phyloP scores from a whole-genome alignment of 2,797 vertebrate species.

The Borostomias antarcticus region DNA sequence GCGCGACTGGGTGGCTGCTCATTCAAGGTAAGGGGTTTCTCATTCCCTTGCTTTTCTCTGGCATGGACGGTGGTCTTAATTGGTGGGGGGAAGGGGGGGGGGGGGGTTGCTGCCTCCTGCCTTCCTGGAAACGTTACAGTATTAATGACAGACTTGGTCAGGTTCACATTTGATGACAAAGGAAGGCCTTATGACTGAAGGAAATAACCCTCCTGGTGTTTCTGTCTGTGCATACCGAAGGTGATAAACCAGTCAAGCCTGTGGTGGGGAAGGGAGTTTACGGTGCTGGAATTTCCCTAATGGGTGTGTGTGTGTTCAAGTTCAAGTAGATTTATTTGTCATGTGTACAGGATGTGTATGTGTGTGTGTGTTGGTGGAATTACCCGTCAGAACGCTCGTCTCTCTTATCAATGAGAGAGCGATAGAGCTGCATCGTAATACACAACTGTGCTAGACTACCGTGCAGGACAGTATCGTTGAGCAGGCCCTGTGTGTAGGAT shows the following conservation, averaged over 20 bases:
- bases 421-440: too few relatives aligned
- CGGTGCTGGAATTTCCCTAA: conserved; percentile 58
- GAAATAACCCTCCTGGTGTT: conserved; percentile 46
- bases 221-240: conserved; percentile 32
- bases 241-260: conserved; percentile 53
- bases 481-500: too few relatives aligned
- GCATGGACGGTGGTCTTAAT: too few relatives aligned
- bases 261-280: conserved; percentile 27
- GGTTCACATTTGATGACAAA: conserved; percentile 54
- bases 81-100: too few relatives aligned
- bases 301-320: conserved; percentile 45
- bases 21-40: conserved; percentile 17
- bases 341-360: conserved; percentile 27
- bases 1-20: background rate
- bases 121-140: background rate
- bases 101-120: too few relatives aligned
- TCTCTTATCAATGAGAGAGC: too few relatives aligned
- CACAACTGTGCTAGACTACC: too few relatives aligned
- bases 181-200: conserved; percentile 43
- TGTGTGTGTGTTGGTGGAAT: conserved; percentile 56
- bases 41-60: conserved; percentile 17
- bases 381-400: conserved; percentile 62
- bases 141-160: conserved; percentile 52
- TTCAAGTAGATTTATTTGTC: conserved; percentile 39
- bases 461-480: too few relatives aligned